Conservation (phyloP, 2,888 invertebrate species). For the Ellobium chinense region DNA sequence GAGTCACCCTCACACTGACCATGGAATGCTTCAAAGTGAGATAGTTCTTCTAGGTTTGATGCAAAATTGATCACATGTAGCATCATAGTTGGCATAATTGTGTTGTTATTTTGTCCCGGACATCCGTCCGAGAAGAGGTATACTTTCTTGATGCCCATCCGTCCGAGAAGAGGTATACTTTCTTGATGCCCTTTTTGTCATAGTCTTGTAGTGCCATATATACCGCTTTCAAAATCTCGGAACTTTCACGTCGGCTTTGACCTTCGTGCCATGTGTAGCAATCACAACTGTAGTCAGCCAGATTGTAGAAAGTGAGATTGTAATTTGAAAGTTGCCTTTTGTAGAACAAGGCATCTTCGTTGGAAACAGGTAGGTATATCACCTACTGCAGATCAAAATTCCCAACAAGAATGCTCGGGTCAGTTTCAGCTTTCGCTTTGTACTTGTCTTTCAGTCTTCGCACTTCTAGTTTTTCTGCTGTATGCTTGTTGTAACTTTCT, state of each 20-base stretch:
- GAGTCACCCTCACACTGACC: no score
- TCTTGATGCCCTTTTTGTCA: slow-evolving; percentile 6
- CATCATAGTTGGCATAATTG: no score
- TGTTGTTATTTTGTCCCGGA: no score
- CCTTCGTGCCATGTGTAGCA: slow-evolving; percentile 18
- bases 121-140: no score
- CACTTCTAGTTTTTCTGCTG: neutral
- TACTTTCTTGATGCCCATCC: no score
- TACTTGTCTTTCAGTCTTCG: neutral
- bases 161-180: slow-evolving; percentile 5
- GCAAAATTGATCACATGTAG: no score
- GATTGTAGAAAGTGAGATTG: slow-evolving; percentile 5
- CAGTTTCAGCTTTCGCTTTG: neutral
- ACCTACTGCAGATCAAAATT: slow-evolving; percentile 7
- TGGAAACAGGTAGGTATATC: slow-evolving; percentile 10
- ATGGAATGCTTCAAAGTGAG: no score
- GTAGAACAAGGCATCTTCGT: slow-evolving; percentile 12
- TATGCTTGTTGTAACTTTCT: neutral
- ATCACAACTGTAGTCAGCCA: neutral
- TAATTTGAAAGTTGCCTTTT: slow-evolving; percentile 12
- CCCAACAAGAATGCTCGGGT: neutral
- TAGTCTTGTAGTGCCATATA: neutral
- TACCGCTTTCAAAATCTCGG: neutral
- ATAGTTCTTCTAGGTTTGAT: no score
- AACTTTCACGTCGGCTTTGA: neutral